These are phyloP conservation scores for Arge pagana DNA, from an alignment of 2,888 invertebrate genomes.

Conservation along the genomic window DNA sequence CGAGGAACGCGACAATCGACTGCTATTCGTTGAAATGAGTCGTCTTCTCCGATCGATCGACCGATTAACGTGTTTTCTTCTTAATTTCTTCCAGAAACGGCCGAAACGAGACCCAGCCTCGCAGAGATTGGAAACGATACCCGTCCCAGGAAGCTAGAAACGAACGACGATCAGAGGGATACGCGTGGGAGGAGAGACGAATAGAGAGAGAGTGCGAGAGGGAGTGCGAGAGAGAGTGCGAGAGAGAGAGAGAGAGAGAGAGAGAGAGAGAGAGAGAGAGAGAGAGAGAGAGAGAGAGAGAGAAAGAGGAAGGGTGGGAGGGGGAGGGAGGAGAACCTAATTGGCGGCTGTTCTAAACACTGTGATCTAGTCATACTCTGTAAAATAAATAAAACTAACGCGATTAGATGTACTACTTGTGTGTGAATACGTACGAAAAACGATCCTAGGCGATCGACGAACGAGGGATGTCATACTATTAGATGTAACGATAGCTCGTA, in stretches of 20 bases:
- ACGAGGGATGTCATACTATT: too few species aligned
- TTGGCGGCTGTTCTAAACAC: conserved; percentile 43
- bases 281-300: conserved; percentile 27
- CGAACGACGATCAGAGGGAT: too few species aligned
- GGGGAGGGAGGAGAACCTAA: conserved; percentile 29
- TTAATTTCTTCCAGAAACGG: conserved; percentile 42
- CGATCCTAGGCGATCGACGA: too few species aligned
- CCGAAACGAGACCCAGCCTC: conserved; percentile 7
- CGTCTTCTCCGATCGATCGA: too few species aligned
- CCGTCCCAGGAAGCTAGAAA: not conserved
- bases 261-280: conserved; percentile 26
- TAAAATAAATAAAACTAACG: conserved; percentile 15
- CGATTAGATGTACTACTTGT: too few species aligned
- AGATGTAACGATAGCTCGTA: too few species aligned
- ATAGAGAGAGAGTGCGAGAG: too few species aligned
- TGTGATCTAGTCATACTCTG: conserved; percentile 53
- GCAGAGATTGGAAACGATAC: not conserved
- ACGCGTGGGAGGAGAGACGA: too few species aligned
- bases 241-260: not conserved
- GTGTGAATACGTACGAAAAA: too few species aligned
- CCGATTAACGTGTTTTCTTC: not conserved
- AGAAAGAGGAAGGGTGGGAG: conserved; percentile 26
- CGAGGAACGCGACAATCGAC: too few species aligned
- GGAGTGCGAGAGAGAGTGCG: not conserved
- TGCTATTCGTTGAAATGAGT: too few species aligned